Conservation (phyloP, 2,888 invertebrate genomes). For the Eutolmus rufibarbis region DNA sequence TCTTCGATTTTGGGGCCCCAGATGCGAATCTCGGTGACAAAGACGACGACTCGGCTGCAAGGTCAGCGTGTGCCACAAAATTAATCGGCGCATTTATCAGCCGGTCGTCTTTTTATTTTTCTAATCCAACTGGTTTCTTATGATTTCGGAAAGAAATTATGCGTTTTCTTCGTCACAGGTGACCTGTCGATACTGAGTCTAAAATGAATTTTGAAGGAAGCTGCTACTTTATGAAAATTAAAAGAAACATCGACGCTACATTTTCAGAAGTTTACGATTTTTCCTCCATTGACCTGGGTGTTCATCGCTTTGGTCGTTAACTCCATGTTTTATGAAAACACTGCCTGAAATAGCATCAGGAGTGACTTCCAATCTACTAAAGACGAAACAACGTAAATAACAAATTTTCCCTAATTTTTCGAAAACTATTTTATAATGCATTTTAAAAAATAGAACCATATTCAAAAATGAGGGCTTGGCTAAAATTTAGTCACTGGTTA, state of each 20-base stretch:
- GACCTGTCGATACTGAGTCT: background rate
- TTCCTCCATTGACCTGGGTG: too few relatives aligned
- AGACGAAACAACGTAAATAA: too few relatives aligned
- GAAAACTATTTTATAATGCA: too few relatives aligned
- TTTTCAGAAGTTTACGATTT: background rate
- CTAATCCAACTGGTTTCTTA: background rate
- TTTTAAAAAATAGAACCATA: too few relatives aligned
- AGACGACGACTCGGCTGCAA: background rate
- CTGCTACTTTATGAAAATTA: background rate
- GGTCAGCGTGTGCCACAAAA: background rate
- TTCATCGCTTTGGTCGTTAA: too few relatives aligned
- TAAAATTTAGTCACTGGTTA: too few relatives aligned
- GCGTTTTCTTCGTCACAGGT: background rate
- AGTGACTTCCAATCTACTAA: too few relatives aligned
- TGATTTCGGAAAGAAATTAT: background rate
- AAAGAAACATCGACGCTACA: background rate
- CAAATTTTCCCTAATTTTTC: too few relatives aligned
- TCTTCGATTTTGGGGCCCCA: background rate
- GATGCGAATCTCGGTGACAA: background rate
- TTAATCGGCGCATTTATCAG: background rate
- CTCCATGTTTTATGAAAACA: too few relatives aligned
- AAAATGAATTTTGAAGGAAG: background rate
- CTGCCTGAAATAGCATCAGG: too few relatives aligned
- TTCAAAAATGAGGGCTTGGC: too few relatives aligned
- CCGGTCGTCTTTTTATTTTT: background rate